A percentile compares a stretch with the other conserved stretches of the same genome.
phyloP scores from a whole-genome alignment of 2,888 invertebrate genomes.

The Euplagia quadripunctaria region DNA sequence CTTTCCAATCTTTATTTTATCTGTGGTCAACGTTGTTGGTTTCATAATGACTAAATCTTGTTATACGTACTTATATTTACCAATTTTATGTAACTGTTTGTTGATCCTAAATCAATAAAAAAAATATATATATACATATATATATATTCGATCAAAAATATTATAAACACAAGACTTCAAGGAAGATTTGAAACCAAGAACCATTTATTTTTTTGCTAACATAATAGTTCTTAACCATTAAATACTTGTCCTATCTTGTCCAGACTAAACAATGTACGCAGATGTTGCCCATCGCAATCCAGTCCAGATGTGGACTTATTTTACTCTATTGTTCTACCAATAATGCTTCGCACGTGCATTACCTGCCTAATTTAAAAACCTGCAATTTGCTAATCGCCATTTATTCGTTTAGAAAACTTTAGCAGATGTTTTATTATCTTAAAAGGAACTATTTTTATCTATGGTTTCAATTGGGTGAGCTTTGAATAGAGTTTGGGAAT shows the following conservation, averaged over 20 bases:
- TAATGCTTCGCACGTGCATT: conserved; percentile 35
- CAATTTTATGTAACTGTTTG: too few relatives aligned
- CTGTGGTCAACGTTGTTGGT: too few relatives aligned
- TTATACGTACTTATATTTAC: too few relatives aligned
- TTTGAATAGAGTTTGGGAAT: not conserved
- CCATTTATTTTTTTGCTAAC: conserved; percentile 2
- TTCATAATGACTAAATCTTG: too few relatives aligned
- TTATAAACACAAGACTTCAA: not conserved
- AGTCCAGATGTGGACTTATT: conserved; percentile 43
- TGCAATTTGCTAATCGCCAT: conserved; percentile 29
- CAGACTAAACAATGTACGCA: conserved; percentile 43
- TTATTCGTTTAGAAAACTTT: conserved; percentile 24
- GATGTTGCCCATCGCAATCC: conserved; percentile 38
- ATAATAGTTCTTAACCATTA: conserved; percentile 9
- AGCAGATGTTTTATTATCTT: conserved; percentile 32
- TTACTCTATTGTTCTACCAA: conserved; percentile 38
- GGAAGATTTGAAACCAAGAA: not conserved
- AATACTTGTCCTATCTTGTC: conserved; percentile 31
- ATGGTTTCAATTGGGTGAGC: not conserved
- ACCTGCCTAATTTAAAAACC: conserved; percentile 36
- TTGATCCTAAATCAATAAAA: too few relatives aligned
- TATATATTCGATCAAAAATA: not conserved
- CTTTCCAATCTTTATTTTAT: too few relatives aligned
- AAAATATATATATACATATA: not conserved
- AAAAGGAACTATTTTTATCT: not conserved